phyloP scores from a whole-genome alignment of 2,888 invertebrate species.

The Willowsia nigromaculata region DNA sequence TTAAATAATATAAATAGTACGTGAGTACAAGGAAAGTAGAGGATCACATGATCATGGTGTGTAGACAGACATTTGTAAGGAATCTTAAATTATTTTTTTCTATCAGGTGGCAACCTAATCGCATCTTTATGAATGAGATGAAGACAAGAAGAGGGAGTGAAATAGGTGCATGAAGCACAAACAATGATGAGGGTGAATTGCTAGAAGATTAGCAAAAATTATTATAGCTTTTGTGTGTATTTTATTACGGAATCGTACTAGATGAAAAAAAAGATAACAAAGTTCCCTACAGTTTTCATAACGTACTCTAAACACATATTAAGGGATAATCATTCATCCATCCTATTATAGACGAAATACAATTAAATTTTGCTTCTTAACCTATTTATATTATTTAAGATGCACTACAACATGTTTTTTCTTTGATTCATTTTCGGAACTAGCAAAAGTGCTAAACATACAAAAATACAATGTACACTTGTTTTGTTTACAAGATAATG shows the following conservation, averaged over 20 bases:
- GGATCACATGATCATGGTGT: too few relatives aligned
- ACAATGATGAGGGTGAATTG: neutral
- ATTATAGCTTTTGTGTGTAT: neutral
- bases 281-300: neutral
- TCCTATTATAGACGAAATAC: constrained; percentile 4
- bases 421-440: constrained; percentile 48
- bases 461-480: neutral
- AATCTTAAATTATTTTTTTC: too few relatives aligned
- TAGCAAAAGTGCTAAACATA: constrained; percentile 21
- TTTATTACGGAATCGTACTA: constrained; percentile 36
- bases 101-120: too few relatives aligned
- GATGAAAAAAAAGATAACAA: constrained; percentile 28
- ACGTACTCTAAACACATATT: neutral
- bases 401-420: constrained; percentile 41
- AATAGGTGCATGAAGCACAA: neutral
- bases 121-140: neutral
- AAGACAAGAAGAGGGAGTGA: neutral
- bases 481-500: neutral
- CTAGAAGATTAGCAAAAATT: constrained; percentile 37
- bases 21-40: neutral
- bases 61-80: too few relatives aligned
- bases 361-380: constrained; percentile 28
- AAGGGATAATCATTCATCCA: neutral
- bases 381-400: constrained; percentile 51
- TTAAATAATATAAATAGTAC: too few relatives aligned